These are phyloP conservation scores for Aphelenchoides bicaudatus DNA, from an alignment of 2,888 invertebrate species.

Conservation along the genomic window DNA sequence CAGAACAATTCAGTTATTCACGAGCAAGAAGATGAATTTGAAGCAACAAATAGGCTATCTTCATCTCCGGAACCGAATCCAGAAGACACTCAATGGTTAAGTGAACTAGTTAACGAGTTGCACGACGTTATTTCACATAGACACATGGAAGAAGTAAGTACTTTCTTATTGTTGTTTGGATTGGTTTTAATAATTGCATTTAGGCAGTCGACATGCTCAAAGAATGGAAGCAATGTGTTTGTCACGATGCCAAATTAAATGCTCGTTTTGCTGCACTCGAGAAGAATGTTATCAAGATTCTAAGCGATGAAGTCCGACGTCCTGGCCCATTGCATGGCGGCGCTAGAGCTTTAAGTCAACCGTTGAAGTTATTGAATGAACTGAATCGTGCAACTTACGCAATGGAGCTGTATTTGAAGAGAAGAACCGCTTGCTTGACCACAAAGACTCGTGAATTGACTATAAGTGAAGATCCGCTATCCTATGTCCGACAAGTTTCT, in stretches of 20 bases:
- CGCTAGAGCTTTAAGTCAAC: slow-evolving; percentile 42
- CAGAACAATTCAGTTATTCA: slow-evolving; percentile 12
- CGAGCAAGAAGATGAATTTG: slow-evolving; percentile 10
- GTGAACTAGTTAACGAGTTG: slow-evolving; percentile 52
- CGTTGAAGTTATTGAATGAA: slow-evolving; percentile 33
- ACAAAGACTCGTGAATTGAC: slow-evolving; percentile 41
- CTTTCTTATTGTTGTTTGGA: no score
- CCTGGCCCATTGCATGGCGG: slow-evolving; percentile 54
- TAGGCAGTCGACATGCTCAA: slow-evolving; percentile 57
- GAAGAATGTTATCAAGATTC: slow-evolving; percentile 48
- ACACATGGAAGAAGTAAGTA: slow-evolving; percentile 51
- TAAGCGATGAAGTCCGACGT: slow-evolving; percentile 51
- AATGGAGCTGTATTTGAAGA: slow-evolving; percentile 51
- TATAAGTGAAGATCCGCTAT: slow-evolving; percentile 48
- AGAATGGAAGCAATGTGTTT: slow-evolving; percentile 53
- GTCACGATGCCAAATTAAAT: slow-evolving; percentile 44
- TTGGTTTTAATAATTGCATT: no score
- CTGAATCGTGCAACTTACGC: slow-evolving; percentile 48
- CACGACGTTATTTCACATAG: slow-evolving; percentile 56
- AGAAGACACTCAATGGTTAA: slow-evolving; percentile 46
- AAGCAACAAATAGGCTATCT: no score
- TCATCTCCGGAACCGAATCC: slow-evolving; percentile 11
- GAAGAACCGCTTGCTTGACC: slow-evolving; percentile 41
- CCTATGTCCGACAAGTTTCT: slow-evolving; percentile 52
- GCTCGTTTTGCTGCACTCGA: slow-evolving; percentile 50